A percentile compares a stretch with the other conserved stretches of the same genome.
Conservation (phyloP, 2,888 invertebrate species). For the Apeira syringaria region DNA sequence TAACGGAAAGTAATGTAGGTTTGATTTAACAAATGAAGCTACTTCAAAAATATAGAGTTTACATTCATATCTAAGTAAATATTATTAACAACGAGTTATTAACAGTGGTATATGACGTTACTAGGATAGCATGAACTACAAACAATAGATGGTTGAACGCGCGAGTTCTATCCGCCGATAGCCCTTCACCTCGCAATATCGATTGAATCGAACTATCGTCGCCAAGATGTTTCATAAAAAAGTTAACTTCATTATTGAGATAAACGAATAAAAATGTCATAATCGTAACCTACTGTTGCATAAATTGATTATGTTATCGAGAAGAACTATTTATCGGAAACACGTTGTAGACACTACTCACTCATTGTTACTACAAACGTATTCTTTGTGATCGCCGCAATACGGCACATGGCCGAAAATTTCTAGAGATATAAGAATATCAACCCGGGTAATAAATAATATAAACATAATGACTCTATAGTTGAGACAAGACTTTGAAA, state of each 20-base stretch:
- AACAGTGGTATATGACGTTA: no score
- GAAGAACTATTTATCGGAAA: conserved; percentile 3
- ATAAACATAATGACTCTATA: no score
- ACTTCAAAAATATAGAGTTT: no score
- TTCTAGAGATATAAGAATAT: no score
- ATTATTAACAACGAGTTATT: no score
- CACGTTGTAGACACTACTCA: background rate
- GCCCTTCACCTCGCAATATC: conserved; percentile 45
- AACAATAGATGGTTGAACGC: conserved; percentile 39
- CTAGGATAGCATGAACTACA: conserved; percentile 37
- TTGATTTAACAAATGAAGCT: no score
- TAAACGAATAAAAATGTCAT: background rate
- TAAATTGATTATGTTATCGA: conserved; percentile 4
- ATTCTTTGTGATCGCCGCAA: no score
- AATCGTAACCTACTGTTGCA: conserved; percentile 16
- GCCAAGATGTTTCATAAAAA: conserved; percentile 22
- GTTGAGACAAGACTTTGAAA: no score
- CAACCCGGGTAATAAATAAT: no score
- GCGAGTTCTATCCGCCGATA: conserved; percentile 45
- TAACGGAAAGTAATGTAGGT: no score
- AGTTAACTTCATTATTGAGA: background rate
- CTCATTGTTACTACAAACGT: background rate
- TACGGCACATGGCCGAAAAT: no score
- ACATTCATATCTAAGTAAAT: no score
- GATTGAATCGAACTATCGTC: conserved; percentile 29